Conservation (phyloP, 1,140 invertebrate genomes). For the Drosophila gunungcola region DNA sequence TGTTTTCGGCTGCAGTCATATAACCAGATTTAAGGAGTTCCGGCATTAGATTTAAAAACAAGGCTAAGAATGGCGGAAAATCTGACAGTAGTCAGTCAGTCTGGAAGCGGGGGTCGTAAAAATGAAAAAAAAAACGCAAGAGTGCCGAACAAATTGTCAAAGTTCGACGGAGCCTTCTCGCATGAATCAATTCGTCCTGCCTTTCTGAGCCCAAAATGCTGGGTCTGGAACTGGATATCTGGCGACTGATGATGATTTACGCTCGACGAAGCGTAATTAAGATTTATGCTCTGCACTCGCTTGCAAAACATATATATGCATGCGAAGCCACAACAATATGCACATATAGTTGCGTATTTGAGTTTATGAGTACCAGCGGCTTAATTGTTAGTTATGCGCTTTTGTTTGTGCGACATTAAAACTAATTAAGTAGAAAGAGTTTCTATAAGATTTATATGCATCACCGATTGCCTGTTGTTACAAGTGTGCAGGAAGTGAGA, state of each 20-base stretch:
- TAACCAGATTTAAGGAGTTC: neutral
- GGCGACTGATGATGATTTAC: slow-evolving; percentile 77
- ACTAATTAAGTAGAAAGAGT: slow-evolving; percentile 82
- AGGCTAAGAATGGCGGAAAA: slow-evolving; percentile 14
- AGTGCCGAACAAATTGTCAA: slow-evolving; percentile 64
- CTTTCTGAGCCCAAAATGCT: slow-evolving; percentile 25
- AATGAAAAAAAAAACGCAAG: slow-evolving; percentile 46
- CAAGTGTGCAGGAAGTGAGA: slow-evolving; percentile 35
- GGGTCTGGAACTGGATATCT: slow-evolving; percentile 13
- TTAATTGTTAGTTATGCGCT: slow-evolving; percentile 80
- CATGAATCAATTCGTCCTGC: slow-evolving; percentile 66
- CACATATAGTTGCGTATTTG: slow-evolving; percentile 46
- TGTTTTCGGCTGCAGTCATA: neutral
- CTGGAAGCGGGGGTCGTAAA: slow-evolving; percentile 59
- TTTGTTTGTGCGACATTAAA: slow-evolving; percentile 71
- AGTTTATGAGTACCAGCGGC: slow-evolving; percentile 36
- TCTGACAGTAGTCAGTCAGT: slow-evolving; percentile 41
- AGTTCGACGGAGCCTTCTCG: slow-evolving; percentile 40
- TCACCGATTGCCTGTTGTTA: slow-evolving; percentile 51
- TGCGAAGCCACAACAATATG: slow-evolving; percentile 12
- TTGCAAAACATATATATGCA: slow-evolving; percentile 34
- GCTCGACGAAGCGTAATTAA: slow-evolving; percentile 79
- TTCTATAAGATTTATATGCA: slow-evolving; percentile 70
- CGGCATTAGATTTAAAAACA: slow-evolving; percentile 10
- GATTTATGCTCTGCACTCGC: slow-evolving; percentile 72